A percentile compares a stretch with the other conserved stretches of the same genome.
Evolutionary conservation across 2,113 vertebrate species (phyloP).

Genomic region (Psilopogon haemacephalus): DNA sequence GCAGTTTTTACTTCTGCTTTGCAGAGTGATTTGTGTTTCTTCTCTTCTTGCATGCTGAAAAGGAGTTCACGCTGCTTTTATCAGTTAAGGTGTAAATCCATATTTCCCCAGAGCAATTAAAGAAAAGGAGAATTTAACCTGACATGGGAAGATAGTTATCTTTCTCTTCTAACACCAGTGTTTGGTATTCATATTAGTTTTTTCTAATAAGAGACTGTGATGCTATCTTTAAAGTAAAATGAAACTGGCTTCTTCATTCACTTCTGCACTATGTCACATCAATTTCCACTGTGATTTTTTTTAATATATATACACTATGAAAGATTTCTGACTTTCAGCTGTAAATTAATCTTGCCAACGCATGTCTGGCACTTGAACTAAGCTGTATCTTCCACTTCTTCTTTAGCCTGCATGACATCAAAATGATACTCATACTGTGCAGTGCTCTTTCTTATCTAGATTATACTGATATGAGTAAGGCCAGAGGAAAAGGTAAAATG

Average conservation of each 20-base stretch:
- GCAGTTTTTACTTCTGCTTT: background rate
- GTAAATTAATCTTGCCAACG: slow-evolving; percentile 39
- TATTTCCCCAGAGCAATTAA: slow-evolving; percentile 1
- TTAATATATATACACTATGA: background rate
- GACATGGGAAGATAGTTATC: background rate
- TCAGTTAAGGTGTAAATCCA: background rate
- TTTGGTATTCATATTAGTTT: background rate
- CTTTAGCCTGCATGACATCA: slow-evolving; percentile 9
- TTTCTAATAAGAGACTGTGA: background rate
- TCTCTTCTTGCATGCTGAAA: background rate
- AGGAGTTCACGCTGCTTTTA: background rate
- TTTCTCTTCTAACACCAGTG: background rate
- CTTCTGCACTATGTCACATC: background rate
- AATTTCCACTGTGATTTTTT: background rate
- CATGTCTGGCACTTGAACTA: slow-evolving; percentile 42
- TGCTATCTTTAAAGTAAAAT: background rate
- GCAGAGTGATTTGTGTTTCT: background rate
- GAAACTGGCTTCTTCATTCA: slow-evolving; percentile 11
- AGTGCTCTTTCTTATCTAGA: background rate
- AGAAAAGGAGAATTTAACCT: background rate
- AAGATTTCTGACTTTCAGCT: slow-evolving; percentile 30
- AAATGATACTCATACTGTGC: slow-evolving; percentile 20
- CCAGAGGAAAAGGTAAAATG: slow-evolving; percentile 12
- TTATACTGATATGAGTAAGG: slow-evolving; percentile 28
- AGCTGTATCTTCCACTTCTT: slow-evolving; percentile 26